These are phyloP conservation scores for Orthosia gothica DNA, from an alignment of 2,888 invertebrate genomes.

Conservation along the genomic window DNA sequence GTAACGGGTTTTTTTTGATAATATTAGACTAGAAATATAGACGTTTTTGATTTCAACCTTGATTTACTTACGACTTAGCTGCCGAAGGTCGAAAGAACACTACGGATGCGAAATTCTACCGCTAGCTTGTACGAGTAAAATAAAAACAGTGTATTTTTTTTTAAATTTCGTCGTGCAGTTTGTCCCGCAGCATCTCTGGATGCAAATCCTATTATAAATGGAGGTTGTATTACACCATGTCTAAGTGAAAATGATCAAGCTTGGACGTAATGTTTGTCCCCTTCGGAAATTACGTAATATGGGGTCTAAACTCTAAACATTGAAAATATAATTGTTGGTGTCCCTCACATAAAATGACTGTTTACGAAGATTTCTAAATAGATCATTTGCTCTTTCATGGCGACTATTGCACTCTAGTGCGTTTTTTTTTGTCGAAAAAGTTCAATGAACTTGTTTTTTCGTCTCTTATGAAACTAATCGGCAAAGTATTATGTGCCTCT, in stretches of 20 bases:
- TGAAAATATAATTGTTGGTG: background rate
- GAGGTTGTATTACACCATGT: background rate
- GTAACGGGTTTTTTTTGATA: background rate
- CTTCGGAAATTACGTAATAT: background rate
- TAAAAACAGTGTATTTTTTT: background rate
- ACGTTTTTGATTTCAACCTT: slow-evolving; percentile 18
- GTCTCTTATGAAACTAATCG: background rate
- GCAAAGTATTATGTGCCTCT: background rate
- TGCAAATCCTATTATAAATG: slow-evolving; percentile 2
- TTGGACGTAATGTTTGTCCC: background rate
- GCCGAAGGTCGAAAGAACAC: background rate
- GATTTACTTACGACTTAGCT: slow-evolving; percentile 4
- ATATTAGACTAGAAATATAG: background rate
- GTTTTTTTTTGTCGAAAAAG: background rate
- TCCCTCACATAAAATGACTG: background rate
- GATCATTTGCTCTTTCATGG: background rate
- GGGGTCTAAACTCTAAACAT: background rate
- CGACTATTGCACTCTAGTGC: background rate
- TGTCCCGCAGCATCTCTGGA: background rate
- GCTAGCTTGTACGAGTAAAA: no score
- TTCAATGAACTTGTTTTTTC: background rate
- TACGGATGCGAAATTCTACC: background rate
- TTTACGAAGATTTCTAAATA: background rate
- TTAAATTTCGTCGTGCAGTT: background rate
- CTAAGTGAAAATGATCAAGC: background rate